A percentile compares a stretch with the other conserved stretches of the same genome.
Conservation (phyloP, 2,888 invertebrate species). For the Dynastes grantii region DNA sequence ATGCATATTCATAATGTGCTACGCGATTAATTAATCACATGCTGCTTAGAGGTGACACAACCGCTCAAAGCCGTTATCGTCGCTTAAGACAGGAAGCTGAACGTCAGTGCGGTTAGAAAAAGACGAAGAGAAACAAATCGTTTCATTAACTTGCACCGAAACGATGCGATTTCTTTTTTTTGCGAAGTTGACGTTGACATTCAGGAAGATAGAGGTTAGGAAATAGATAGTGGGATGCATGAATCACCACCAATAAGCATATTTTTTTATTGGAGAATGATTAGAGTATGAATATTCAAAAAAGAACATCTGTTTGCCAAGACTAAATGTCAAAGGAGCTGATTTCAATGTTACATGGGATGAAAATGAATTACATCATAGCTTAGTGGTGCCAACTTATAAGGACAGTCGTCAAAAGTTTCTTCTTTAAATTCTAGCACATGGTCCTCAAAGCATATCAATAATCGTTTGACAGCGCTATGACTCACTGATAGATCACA, state of each 20-base stretch:
- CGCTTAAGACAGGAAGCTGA: constrained; percentile 36
- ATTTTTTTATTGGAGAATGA: too few species aligned
- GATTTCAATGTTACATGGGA: too few species aligned
- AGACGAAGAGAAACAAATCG: constrained; percentile 15
- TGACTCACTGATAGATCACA: too few species aligned
- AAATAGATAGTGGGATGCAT: not conserved
- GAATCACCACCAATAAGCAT: constrained; percentile 3
- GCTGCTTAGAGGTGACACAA: constrained; percentile 42
- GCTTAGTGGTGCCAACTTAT: too few species aligned
- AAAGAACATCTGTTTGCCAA: too few species aligned
- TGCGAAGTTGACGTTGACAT: not conserved
- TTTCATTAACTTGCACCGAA: constrained; percentile 12
- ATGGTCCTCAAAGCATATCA: too few species aligned
- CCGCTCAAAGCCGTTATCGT: constrained; percentile 14
- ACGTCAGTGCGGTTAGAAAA: constrained; percentile 10
- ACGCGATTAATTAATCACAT: constrained; percentile 41
- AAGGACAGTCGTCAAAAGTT: too few species aligned
- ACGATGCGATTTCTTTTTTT: constrained; percentile 7
- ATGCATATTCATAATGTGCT: constrained; percentile 37
- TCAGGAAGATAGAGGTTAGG: not conserved
- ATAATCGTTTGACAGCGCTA: too few species aligned
- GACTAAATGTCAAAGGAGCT: too few species aligned
- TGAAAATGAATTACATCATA: too few species aligned
- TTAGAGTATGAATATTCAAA: too few species aligned
- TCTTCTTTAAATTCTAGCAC: too few species aligned